Percentiles rank a stretch among this genome's conserved stretches.
phyloP scores from a whole-genome alignment of 2,797 vertebrate species.

The Odontamblyopus rebecca region DNA sequence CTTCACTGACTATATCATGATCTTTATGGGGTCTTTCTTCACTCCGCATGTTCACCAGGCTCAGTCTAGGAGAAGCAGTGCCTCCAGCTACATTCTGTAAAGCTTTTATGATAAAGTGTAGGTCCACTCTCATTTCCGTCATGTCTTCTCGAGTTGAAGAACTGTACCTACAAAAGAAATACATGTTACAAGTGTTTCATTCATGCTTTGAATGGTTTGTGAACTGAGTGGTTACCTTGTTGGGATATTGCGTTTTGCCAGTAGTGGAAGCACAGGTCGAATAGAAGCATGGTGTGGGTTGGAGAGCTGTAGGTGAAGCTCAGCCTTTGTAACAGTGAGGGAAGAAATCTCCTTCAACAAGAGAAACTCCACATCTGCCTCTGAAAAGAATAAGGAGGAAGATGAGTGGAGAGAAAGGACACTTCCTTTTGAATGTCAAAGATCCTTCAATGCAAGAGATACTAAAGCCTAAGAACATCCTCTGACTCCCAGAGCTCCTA shows the following conservation, averaged over 20 bases:
- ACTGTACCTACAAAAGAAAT: slow-evolving; percentile 62
- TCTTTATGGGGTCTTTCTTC: slow-evolving; percentile 51
- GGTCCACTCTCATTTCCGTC: slow-evolving; percentile 75
- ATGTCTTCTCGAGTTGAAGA: slow-evolving; percentile 47
- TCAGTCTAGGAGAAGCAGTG: slow-evolving; percentile 27
- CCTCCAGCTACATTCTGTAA: slow-evolving; percentile 65
- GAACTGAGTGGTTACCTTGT: slow-evolving; percentile 65
- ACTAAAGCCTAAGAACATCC: slow-evolving; percentile 13
- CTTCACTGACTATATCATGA: slow-evolving; percentile 45
- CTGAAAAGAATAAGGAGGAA: slow-evolving; percentile 44
- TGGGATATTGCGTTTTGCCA: slow-evolving; percentile 68
- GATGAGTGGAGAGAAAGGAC: slow-evolving; percentile 4
- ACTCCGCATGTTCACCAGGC: slow-evolving; percentile 58
- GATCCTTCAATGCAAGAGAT: slow-evolving; percentile 9
- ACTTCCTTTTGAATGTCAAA: slow-evolving; percentile 11
- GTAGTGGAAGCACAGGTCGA: slow-evolving; percentile 64
- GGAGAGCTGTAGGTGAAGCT: slow-evolving; percentile 78
- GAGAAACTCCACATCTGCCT: slow-evolving; percentile 72
- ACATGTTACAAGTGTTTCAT: slow-evolving; percentile 4
- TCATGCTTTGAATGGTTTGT: too few species aligned
- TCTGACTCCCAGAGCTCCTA: slow-evolving; percentile 21
- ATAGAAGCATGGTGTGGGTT: slow-evolving; percentile 73
- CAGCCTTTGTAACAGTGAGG: slow-evolving; percentile 58
- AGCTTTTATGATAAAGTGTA: slow-evolving; percentile 74
- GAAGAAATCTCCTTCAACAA: slow-evolving; percentile 71